Percentiles rank a stretch among this genome's conserved stretches.
Conservation (phyloP, 2,113 vertebrate species). For the Heterotilapia buettikoferi region DNA sequence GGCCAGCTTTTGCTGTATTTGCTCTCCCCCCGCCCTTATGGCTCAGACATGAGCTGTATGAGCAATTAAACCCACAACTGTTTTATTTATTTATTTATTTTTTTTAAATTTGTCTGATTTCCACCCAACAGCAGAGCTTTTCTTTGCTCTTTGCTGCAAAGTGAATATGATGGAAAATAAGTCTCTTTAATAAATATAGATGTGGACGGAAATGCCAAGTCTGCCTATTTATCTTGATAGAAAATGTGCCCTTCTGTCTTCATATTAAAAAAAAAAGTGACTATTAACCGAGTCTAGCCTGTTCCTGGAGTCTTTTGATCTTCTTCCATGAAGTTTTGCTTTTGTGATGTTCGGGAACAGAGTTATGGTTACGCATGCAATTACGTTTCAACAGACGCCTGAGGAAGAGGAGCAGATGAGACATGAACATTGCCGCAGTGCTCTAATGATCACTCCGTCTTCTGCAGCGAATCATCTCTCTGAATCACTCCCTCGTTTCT, state of each 20-base stretch:
- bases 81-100: not conserved
- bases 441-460: not conserved
- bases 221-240: not conserved
- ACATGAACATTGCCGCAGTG: not conserved
- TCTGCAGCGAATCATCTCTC: not conserved
- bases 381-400: not conserved
- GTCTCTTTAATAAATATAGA: not conserved
- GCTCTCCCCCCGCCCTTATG: not conserved
- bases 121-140: not conserved
- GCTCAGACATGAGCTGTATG: not conserved
- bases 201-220: not conserved
- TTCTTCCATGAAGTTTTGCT: not conserved
- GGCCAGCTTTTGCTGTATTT: not conserved
- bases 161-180: not conserved
- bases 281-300: not conserved
- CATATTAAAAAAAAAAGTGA: not conserved
- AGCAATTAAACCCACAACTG: not conserved
- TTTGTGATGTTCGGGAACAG: not conserved
- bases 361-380: not conserved
- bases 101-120: not conserved
- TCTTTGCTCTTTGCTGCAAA: not conserved
- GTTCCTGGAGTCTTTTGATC: not conserved
- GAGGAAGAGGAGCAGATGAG: not conserved
- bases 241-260: not conserved
- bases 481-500: not conserved